A percentile compares a stretch with the other conserved stretches of the same genome.
These are phyloP conservation scores for Hoplostethus mediterraneus DNA, from an alignment of 2,797 vertebrate genomes.

Conservation along the genomic window DNA sequence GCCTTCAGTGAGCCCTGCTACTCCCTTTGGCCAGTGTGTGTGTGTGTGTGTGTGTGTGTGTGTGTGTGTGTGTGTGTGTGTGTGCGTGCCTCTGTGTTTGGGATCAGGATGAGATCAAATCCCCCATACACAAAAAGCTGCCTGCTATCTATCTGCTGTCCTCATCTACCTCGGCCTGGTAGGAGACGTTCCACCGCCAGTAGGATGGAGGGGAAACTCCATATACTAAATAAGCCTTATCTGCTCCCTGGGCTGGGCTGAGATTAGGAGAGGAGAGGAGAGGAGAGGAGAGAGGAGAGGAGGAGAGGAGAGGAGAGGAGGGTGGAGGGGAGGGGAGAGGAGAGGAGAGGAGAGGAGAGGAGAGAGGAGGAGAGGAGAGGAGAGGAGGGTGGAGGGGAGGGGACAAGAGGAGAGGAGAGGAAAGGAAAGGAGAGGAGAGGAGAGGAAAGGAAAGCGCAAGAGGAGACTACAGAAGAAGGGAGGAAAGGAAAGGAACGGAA, in stretches of 20 bases:
- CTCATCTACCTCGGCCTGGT: slow-evolving; percentile 79
- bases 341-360: slow-evolving; percentile 37
- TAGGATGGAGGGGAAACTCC: slow-evolving; percentile 71
- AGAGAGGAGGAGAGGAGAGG: neutral
- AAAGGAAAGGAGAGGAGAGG: too few relatives aligned
- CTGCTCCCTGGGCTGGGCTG: slow-evolving; percentile 67
- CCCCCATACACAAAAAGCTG: slow-evolving; percentile 68
- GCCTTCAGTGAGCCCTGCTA: too few relatives aligned
- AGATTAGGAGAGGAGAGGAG: slow-evolving; percentile 68
- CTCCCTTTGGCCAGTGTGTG: neutral
- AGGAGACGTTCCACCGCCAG: slow-evolving; percentile 77
- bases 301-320: slow-evolving; percentile 1
- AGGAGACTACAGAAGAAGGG: too few relatives aligned
- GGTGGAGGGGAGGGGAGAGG: slow-evolving; percentile 44
- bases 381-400: too few relatives aligned
- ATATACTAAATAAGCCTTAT: slow-evolving; percentile 81
- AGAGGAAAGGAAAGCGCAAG: too few relatives aligned
- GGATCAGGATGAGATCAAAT: slow-evolving; percentile 72
- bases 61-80: slow-evolving; percentile 34
- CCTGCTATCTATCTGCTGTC: slow-evolving; percentile 73
- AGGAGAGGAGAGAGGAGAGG: slow-evolving; percentile 1
- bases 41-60: slow-evolving; percentile 4
- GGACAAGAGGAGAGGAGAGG: too few relatives aligned
- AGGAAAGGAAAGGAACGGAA: too few relatives aligned
- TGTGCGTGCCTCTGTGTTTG: slow-evolving; percentile 34